phyloP scores from a whole-genome alignment of 2,888 invertebrate genomes.

The Cataglyphis cursor region DNA sequence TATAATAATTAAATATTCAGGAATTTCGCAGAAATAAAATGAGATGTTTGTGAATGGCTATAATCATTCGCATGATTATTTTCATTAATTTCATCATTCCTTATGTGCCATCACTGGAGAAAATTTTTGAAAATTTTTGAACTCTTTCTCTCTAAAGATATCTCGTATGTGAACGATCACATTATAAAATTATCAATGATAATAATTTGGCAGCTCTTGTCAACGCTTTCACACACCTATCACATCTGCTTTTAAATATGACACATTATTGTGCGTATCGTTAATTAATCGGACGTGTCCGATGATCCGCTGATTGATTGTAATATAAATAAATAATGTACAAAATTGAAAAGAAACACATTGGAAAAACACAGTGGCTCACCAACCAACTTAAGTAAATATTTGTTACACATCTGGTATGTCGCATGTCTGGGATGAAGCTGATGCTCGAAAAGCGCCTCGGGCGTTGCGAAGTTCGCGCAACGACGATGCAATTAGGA shows the following conservation, averaged over 20 bases:
- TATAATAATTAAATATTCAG: background rate
- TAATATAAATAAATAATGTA: conserved; percentile 20
- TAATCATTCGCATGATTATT: background rate
- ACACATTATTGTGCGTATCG: conserved; percentile 35
- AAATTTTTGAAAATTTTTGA: conserved; percentile 18
- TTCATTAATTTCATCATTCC: background rate
- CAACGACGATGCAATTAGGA: conserved; percentile 46
- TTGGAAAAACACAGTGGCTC: conserved; percentile 12
- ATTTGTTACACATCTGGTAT: conserved; percentile 31
- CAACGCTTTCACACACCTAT: background rate
- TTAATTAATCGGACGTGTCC: background rate
- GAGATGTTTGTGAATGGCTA: background rate
- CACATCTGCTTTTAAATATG: conserved; percentile 16
- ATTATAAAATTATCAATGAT: background rate
- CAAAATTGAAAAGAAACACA: conserved; percentile 29
- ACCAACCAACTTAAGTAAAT: conserved; percentile 35
- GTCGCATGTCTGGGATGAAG: conserved; percentile 8
- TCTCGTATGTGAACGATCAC: background rate
- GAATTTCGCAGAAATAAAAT: background rate
- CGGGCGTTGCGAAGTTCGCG: conserved; percentile 36
- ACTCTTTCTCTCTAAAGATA: background rate
- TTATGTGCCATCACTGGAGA: background rate
- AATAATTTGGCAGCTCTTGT: background rate
- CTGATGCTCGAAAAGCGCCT: conserved; percentile 7
- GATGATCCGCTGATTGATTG: background rate